A percentile compares a stretch with the other conserved stretches of the same genome.
These are phyloP conservation scores for Lepus americanus DNA, from an alignment of 2,113 vertebrate genomes.

Conservation along the genomic window DNA sequence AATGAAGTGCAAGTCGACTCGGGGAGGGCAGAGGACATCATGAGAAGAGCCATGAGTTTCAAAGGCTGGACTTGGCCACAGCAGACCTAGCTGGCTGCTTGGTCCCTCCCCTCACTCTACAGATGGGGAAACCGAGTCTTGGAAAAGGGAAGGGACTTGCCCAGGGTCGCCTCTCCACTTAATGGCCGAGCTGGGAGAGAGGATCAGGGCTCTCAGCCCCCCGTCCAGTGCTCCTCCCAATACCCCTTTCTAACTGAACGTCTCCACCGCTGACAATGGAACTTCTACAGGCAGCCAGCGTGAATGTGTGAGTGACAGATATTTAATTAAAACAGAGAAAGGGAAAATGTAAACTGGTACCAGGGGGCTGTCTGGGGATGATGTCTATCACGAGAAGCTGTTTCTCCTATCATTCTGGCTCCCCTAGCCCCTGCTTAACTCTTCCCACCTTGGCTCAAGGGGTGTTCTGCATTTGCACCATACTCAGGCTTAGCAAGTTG, in stretches of 20 bases:
- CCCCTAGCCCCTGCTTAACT: background rate
- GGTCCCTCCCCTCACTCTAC: background rate
- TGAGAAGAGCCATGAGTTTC: background rate
- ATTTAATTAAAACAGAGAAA: slow-evolving; percentile 73
- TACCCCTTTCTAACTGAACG: background rate
- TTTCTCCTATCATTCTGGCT: background rate
- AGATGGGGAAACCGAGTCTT: slow-evolving; percentile 2
- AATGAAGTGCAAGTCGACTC: background rate
- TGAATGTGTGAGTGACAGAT: slow-evolving; percentile 71
- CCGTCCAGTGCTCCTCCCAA: background rate
- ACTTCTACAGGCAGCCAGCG: background rate
- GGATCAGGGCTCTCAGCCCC: background rate
- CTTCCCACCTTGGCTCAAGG: background rate
- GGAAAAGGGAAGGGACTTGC: background rate
- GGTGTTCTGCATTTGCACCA: background rate
- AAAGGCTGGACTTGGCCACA: background rate
- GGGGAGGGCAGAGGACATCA: background rate
- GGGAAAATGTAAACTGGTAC: slow-evolving; percentile 56
- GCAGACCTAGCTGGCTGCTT: background rate
- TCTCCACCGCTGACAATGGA: background rate
- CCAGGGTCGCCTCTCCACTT: background rate
- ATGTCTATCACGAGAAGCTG: slow-evolving; percentile 53
- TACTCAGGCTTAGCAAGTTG: background rate
- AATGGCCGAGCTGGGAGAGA: background rate
- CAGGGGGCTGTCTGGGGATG: background rate